Conservation (phyloP, 1,140 invertebrate species). For the Ceratina australensis region DNA sequence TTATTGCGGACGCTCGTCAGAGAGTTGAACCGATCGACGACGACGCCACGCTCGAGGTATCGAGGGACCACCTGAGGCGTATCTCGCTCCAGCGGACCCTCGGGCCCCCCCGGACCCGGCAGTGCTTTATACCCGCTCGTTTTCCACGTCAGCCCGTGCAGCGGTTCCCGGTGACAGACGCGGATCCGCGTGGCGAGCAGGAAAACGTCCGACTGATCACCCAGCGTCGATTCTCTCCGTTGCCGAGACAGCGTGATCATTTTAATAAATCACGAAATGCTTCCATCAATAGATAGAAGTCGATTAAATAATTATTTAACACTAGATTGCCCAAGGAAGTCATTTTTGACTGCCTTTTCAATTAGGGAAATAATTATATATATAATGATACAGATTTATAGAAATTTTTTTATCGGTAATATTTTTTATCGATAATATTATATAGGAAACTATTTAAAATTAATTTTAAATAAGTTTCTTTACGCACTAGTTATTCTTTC, state of each 20-base stretch:
- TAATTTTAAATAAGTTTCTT: too few relatives aligned
- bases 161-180: slow-evolving; percentile 45
- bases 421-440: too few relatives aligned
- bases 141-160: slow-evolving; percentile 50
- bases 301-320: too few relatives aligned
- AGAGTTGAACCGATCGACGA: slow-evolving; percentile 42
- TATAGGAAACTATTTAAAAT: too few relatives aligned
- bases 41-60: slow-evolving; percentile 31
- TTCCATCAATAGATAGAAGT: too few relatives aligned
- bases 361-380: too few relatives aligned
- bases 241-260: slow-evolving; percentile 10
- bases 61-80: slow-evolving; percentile 66
- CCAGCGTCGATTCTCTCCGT: neutral
- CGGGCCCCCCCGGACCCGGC: slow-evolving; percentile 20
- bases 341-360: too few relatives aligned
- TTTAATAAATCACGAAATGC: slow-evolving; percentile 22
- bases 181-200: slow-evolving; percentile 3
- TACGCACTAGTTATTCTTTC: too few relatives aligned
- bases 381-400: too few relatives aligned
- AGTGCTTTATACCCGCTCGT: slow-evolving; percentile 58
- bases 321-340: too few relatives aligned
- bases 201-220: slow-evolving; percentile 43
- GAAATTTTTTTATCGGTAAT: too few relatives aligned
- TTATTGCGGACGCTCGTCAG: slow-evolving; percentile 68
- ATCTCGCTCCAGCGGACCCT: slow-evolving; percentile 24